Percentiles rank a stretch among this genome's conserved stretches.
phyloP scores from a whole-genome alignment of 2,888 invertebrate species.

The Pandemis cinnamomeana region DNA sequence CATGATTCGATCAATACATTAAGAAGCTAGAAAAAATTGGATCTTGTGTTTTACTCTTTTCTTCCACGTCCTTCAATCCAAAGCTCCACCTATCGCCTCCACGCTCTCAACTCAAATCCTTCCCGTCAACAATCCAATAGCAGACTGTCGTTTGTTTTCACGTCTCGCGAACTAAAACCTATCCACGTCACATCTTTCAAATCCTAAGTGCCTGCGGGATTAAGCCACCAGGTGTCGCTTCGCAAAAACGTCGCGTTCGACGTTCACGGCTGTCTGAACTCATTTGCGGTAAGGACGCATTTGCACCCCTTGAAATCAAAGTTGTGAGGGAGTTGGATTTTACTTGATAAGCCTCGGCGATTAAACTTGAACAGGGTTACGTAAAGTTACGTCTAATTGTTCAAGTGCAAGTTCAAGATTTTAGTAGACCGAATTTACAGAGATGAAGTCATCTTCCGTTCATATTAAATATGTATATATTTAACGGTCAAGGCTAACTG shows the following conservation, averaged over 20 bases:
- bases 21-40: too few relatives aligned
- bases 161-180: constrained; percentile 21
- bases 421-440: background rate
- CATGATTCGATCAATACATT: too few relatives aligned
- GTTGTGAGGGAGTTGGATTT: constrained; percentile 51
- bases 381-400: constrained; percentile 25
- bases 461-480: background rate
- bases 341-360: constrained; percentile 61
- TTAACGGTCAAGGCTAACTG: too few relatives aligned
- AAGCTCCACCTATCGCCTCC: background rate
- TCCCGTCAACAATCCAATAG: constrained; percentile 23
- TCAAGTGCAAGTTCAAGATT: background rate
- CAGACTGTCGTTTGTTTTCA: constrained; percentile 20
- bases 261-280: constrained; percentile 75
- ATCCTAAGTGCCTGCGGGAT: constrained; percentile 73
- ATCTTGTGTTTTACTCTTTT: background rate
- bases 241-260: constrained; percentile 71
- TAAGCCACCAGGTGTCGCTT: constrained; percentile 64
- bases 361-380: constrained; percentile 48
- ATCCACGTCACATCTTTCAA: constrained; percentile 49
- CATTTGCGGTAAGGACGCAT: constrained; percentile 63
- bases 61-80: background rate
- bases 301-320: constrained; percentile 47
- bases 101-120: background rate
- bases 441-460: background rate